A percentile compares a stretch with the other conserved stretches of the same genome.
phyloP scores from a whole-genome alignment of 2,888 invertebrate genomes.

The Meiosimyza decipiens region DNA sequence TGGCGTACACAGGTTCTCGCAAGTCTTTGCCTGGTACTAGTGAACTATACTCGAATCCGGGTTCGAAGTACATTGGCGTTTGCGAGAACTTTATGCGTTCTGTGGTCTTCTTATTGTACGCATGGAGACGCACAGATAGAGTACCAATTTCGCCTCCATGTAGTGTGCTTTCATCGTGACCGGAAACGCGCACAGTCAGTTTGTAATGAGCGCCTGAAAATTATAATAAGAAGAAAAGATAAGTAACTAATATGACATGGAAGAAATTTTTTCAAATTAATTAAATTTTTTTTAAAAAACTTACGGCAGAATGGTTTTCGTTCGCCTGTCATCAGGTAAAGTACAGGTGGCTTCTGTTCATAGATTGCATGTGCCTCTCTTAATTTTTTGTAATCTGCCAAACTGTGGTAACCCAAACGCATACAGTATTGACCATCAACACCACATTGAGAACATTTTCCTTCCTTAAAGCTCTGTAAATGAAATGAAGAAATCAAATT shows the following conservation, averaged over 20 bases:
- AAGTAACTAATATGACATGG: background rate
- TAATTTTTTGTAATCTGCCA: conserved; percentile 69
- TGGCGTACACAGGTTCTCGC: conserved; percentile 72
- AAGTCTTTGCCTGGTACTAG: conserved; percentile 77
- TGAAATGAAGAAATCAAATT: background rate
- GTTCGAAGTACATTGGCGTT: conserved; percentile 70
- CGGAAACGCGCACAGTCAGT: conserved; percentile 79
- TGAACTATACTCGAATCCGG: conserved; percentile 76
- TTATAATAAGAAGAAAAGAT: background rate
- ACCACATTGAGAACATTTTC: conserved; percentile 78
- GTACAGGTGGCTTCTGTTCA: conserved; percentile 67
- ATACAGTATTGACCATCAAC: conserved; percentile 75
- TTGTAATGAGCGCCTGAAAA: conserved; percentile 80
- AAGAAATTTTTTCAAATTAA: background rate
- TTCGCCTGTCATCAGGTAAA: conserved; percentile 80
- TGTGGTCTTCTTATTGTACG: conserved; percentile 71
- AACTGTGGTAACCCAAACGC: conserved; percentile 76
- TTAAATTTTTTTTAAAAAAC: conserved; percentile 48
- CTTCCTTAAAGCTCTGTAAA: conserved; percentile 74
- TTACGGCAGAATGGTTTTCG: conserved; percentile 82
- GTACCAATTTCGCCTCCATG: conserved; percentile 86
- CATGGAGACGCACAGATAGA: conserved; percentile 75
- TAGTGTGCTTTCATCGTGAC: conserved; percentile 74
- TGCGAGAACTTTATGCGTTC: conserved; percentile 72
- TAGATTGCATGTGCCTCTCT: conserved; percentile 67